Evolutionary conservation across 2,113 vertebrate species (phyloP).

Genomic region (Anoura caudifer): DNA sequence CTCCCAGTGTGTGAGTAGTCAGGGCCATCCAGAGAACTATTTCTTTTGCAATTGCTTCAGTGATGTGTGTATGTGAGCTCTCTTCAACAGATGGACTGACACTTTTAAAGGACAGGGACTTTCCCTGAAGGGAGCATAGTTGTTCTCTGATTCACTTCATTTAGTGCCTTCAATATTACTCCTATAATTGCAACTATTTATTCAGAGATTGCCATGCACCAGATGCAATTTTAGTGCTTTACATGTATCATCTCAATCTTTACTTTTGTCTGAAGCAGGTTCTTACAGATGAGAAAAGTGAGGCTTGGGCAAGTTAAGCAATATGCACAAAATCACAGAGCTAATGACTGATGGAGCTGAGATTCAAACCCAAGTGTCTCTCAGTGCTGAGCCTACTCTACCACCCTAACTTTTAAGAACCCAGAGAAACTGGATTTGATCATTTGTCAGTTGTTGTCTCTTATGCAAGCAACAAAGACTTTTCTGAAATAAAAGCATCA

Average conservation of each 20-base stretch:
- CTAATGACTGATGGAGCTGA: background rate
- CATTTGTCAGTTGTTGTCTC: background rate
- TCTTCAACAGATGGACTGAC: background rate
- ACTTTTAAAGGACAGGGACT: background rate
- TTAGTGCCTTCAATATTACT: background rate
- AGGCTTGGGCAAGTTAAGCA: background rate
- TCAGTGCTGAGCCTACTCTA: background rate
- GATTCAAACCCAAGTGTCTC: background rate
- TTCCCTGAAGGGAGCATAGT: background rate
- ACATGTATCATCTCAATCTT: background rate
- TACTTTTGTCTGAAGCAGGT: background rate
- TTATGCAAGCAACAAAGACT: background rate
- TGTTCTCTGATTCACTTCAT: background rate
- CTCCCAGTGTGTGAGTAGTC: background rate
- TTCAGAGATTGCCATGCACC: background rate
- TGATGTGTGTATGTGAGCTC: background rate
- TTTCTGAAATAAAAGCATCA: constrained; percentile 20
- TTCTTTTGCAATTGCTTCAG: background rate
- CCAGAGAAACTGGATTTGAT: background rate
- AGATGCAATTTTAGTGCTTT: background rate
- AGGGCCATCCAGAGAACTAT: background rate
- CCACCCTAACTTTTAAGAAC: background rate
- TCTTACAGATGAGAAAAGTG: background rate
- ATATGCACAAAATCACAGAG: background rate
- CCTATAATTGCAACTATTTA: background rate